Base-by-base conservation (phyloP, 2,888 invertebrate species). In the Apoderus coryli region DNA sequence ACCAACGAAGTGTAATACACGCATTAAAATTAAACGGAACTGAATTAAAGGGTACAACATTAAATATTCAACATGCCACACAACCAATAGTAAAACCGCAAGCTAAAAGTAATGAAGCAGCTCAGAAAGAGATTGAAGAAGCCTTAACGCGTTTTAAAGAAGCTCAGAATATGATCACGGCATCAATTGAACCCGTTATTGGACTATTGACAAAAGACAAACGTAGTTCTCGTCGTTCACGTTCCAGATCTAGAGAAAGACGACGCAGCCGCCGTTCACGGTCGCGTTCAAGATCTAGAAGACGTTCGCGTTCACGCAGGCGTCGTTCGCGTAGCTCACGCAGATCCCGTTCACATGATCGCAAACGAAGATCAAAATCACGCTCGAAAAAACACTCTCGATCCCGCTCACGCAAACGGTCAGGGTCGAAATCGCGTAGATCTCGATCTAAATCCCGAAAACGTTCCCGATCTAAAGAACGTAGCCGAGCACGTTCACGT, bases 91-190 rank as follows among this genome's bases (percentile, higher is more conserved):
- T 76, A 2, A 88, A 88, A 50, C 93, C 93, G 0, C 89, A 89
- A 54, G 84, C 89, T 0, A 92, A 93, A 56, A 90, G 88, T 43
- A 90, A 90, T 52, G 90, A 92, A 54, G 90, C 89, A 2, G 92
- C 92, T 0, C 86, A 92, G 50, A 73, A 82, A 25, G 93, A 93
- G 61, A 90, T 95, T 32, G 92, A 93, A 56, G 92, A 92, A 56
- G 93, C 92, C 1, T 92, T 98, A 90, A 84, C 88, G 25, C 68
- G 92, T 38, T 90, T 93, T 0, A 90, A 90, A 53, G 93, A 95
- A 60, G 92, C 92, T 0, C 92, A 93, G 57, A 86, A 84, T 53
- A 69, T 92, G 48, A 89, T 95, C 39, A 85, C 89, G 1, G 92
- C 90, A 5, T 86, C 89, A 9, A 88, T 92, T 39, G 90, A 88